Base-by-base conservation (phyloP, 2,113 vertebrate species). In the Thalassarche chlororhynchos region DNA sequence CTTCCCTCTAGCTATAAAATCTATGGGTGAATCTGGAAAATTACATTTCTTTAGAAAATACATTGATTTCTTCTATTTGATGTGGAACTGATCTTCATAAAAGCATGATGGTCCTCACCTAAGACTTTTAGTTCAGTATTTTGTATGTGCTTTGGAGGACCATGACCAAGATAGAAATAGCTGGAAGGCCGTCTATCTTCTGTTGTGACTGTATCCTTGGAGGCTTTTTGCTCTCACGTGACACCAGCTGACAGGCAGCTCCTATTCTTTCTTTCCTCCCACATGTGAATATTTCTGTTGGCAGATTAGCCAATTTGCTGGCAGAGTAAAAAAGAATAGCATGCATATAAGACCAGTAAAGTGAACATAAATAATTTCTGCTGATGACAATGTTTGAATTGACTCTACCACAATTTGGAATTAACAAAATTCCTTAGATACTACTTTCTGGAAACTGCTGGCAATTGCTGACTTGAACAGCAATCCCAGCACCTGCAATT, bases 401-500 rank as follows among this genome's bases (percentile, higher is more conserved):
- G 51, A 51, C 36, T 84, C 34, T 87, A 68, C 23, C 19, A 58
- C 55, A 46, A 55, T 62, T 34, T 89, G 38, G 66, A 93, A 91
- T 78, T 70, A 77, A 74, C 23, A 61, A 91, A 94, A 89, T 76
- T 82, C 74, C 62, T 93, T 82, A 64, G 77, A 32, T 81, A 69
- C 40, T 87, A 7, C 52, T 86, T 15, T 58, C 38, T 64, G 57
- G 46, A 87, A 96, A 70, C 60, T 46, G 25, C 34, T 70, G 40
- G 55, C 69, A 88, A 60, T 62, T 92, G 92, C 91, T 92, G 83
- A 76, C 65, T 93, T 75, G 31, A 86, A 64, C 20, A 87, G 72
- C 52, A 79, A 77, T 51, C 40, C 66, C 51, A 70, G 74, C 83
- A 94, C 71, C 86, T 92, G 89, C 87, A 96, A 95, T 92, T 92